Conservation (phyloP, 2,797 vertebrate species). For the Furcifer pardalis region DNA sequence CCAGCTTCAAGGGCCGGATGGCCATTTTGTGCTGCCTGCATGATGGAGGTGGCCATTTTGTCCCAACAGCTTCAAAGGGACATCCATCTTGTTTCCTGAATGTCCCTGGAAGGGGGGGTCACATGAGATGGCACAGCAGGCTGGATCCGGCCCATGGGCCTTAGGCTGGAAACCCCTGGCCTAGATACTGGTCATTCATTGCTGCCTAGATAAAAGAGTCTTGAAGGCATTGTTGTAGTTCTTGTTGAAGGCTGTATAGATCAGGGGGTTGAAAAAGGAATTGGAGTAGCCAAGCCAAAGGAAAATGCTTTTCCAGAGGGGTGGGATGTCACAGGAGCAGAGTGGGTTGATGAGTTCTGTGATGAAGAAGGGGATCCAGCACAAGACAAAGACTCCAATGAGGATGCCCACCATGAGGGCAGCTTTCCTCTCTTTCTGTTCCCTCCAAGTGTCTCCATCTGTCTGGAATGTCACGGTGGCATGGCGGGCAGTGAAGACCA, state of each 20-base stretch:
- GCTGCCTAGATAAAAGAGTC: slow-evolving; percentile 90
- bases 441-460: slow-evolving; percentile 90
- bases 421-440: slow-evolving; percentile 93
- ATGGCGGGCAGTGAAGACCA: slow-evolving; percentile 88
- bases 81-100: no score
- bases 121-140: no score
- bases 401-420: slow-evolving; percentile 96
- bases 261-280: slow-evolving; percentile 97
- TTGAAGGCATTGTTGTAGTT: slow-evolving; percentile 96
- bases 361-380: slow-evolving; percentile 98
- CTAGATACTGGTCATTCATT: slow-evolving; percentile 73
- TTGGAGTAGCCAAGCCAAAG: slow-evolving; percentile 98
- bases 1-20: no score
- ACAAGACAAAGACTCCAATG: slow-evolving; percentile 94
- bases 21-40: no score
- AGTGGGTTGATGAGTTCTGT: slow-evolving; percentile 92
- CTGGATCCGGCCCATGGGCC: no score
- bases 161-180: no score
- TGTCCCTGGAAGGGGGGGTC: no score
- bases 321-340: slow-evolving; percentile 90
- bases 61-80: no score
- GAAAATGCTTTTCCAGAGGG: slow-evolving; percentile 95
- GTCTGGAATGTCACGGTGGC: slow-evolving; percentile 93
- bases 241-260: slow-evolving; percentile 98
- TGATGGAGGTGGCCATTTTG: no score